Evolutionary conservation across 2,888 invertebrate genomes (phyloP), one percentile per base, ranked within the genome.

Genomic region (Elaeidobius kamerunicus): DNA sequence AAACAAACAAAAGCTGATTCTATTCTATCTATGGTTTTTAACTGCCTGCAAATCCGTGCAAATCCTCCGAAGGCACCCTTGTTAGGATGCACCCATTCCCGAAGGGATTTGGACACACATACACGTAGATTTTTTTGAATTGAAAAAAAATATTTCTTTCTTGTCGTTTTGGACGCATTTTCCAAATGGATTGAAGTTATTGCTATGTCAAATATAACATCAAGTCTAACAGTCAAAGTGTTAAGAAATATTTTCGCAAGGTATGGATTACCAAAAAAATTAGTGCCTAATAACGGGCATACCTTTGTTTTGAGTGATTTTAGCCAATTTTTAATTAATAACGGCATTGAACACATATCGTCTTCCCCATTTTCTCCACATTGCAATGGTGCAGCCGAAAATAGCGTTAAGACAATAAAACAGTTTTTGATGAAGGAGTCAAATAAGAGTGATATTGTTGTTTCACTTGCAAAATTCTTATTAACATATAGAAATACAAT

Each of bases 401-500:
- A 35, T 36, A 35, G 16, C 28, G 39, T 39, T 16, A 5, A 16
- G 7, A 39, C 39, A 4, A 7, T 39, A 7, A 39, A 39, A 16
- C n/a, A 15, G 7, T 12, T 17, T 39, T 39, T 39, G n/a, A 15
- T 16, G 19, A 39, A 39, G 16, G 35, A 35, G n/a, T 15, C n/a
- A 7, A 23, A 42, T 20, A 9, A 42, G 6, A 42, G 12, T 5
- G 12, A 42, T 23, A 19, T 4, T 15, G 27, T 28, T 30, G 9
- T 19, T 16, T 30, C 43, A 15, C 16, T 36, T 1, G 16, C 14
- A 11, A 45, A n/a, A 36, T 45, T 45, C 35, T 12, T 45, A 14
- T 16, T 35, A 15, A 45, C 45, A 2, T 45, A 45, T 36, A 16
- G 45, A 18, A 18, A 35, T 4, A 36, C 45, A 17, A 19, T 17